Evolutionary conservation across 1,140 invertebrate genomes (phyloP).

Genomic region (Bombyx mandarina): DNA sequence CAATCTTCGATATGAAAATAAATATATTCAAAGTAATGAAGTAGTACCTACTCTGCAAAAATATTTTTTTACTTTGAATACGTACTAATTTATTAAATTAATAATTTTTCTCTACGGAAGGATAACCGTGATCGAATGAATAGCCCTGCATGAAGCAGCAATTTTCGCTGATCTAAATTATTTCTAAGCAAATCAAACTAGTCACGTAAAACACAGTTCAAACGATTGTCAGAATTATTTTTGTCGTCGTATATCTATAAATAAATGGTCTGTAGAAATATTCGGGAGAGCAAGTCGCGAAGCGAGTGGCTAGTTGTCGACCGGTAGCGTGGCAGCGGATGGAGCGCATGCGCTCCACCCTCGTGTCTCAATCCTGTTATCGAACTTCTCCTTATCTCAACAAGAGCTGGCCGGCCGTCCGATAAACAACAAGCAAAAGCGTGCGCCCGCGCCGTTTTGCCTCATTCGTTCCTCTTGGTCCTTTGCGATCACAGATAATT

Average conservation of each 20-base stretch:
- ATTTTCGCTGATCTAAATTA: too few species aligned
- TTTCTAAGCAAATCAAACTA: constrained; percentile 11
- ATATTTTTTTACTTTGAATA: too few species aligned
- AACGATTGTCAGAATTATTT: constrained; percentile 51
- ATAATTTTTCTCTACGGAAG: too few species aligned
- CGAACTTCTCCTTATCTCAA: constrained; percentile 56
- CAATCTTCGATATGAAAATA: too few species aligned
- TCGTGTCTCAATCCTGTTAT: constrained; percentile 28
- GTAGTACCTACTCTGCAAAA: too few species aligned
- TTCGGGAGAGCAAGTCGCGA: constrained; percentile 28
- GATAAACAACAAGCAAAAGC: constrained; percentile 66
- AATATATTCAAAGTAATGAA: too few species aligned
- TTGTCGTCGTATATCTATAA: constrained; percentile 47
- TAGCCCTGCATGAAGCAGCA: too few species aligned
- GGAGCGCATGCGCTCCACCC: constrained; percentile 21
- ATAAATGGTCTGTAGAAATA: constrained; percentile 55
- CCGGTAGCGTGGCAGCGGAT: constrained; percentile 15
- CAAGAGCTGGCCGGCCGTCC: constrained; percentile 46
- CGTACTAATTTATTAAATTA: too few species aligned
- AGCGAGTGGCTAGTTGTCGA: constrained; percentile 16
- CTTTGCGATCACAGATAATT: constrained; percentile 29
- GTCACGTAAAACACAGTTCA: constrained; percentile 26
- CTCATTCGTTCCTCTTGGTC: constrained; percentile 55
- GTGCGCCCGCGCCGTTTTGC: constrained; percentile 62
- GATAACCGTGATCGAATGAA: too few species aligned